Base-by-base conservation (phyloP, 2,888 invertebrate genomes). In the Ophion costatus region DNA sequence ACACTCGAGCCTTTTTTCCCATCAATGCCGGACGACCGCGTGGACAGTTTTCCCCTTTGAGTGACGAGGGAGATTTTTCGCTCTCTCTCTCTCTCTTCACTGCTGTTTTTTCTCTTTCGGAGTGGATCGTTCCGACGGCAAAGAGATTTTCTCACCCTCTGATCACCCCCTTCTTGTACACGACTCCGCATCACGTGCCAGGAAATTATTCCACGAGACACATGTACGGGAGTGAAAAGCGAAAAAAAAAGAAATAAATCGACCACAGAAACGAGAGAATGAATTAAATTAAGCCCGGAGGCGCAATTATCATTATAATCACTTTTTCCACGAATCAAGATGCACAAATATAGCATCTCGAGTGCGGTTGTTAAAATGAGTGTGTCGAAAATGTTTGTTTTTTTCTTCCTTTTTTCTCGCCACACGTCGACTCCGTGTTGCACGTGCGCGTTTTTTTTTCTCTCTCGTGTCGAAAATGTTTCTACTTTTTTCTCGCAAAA, bases 171-270 rank as follows among this genome's bases (percentile, higher is more conserved):
- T 63, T 70, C 24, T 51, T 59, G 24, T 29, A 29, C 59, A 66
- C 69, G 17, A 66, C 71, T 33, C 71, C 66, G 57, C 42, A 67
- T 84, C 82, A 74, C 71, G 76, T 77, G 80, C 67, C 80, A 82
- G 85, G 85, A 85, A 82, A 85, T 85, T 85, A 85, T 82, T 77
- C 80, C 59, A 66, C 77, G 63, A 61, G 82, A 82, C 71, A 74
- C 67, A 82, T 57, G 63, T 71, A 82, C 64, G 73, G 57, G 80
- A 69, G 67, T 73, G 80, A 82, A 80, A 70, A 66, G 63, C 63
- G 57, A 59, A 69, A 33, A 56, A 69, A 73, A 64, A 51, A 64
- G 38, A 57, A 64, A 63, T 29, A 63, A 56, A 67, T 63, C 63
- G 56, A 70, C 74, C 56, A 80, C 64, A 74, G 64, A 59, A 51